phyloP scores from a whole-genome alignment of 2,797 vertebrate genomes.

The Arctocebus calabarensis region DNA sequence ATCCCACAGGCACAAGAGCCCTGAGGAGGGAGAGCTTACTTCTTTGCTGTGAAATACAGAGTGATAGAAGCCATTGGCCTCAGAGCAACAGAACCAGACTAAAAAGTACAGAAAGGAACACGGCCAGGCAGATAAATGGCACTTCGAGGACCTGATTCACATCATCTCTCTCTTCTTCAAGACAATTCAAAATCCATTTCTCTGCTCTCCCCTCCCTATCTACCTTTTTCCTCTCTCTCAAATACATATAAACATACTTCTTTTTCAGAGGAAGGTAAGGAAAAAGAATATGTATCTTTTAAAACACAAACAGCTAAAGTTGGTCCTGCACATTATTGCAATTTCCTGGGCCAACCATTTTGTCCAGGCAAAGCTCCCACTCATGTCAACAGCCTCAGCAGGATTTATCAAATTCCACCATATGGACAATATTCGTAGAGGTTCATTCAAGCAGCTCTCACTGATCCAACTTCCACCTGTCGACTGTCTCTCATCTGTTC shows the following conservation, averaged over 20 bases:
- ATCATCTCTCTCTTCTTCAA: neutral
- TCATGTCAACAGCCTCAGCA: neutral
- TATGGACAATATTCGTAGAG: neutral
- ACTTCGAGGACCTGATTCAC: neutral
- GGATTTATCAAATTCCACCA: conserved; percentile 1
- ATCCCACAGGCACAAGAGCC: neutral
- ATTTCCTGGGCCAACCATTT: conserved; percentile 21
- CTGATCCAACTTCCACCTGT: neutral
- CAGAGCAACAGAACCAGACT: neutral
- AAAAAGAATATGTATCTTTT: neutral
- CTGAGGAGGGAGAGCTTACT: neutral
- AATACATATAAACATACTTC: neutral
- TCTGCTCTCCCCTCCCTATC: neutral
- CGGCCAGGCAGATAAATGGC: neutral
- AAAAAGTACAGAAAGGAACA: neutral
- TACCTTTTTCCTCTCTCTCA: neutral
- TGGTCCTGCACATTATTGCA: neutral
- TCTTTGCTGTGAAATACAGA: neutral
- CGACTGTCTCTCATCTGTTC: neutral
- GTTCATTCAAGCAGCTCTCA: conserved; percentile 19
- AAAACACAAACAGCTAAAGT: neutral
- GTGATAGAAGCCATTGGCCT: neutral
- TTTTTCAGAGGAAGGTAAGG: neutral
- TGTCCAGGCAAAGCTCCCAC: conserved; percentile 50
- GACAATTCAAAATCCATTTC: neutral